Evolutionary conservation across 2,888 invertebrate species (phyloP).

Genomic region (Allolobophora icterica): DNA sequence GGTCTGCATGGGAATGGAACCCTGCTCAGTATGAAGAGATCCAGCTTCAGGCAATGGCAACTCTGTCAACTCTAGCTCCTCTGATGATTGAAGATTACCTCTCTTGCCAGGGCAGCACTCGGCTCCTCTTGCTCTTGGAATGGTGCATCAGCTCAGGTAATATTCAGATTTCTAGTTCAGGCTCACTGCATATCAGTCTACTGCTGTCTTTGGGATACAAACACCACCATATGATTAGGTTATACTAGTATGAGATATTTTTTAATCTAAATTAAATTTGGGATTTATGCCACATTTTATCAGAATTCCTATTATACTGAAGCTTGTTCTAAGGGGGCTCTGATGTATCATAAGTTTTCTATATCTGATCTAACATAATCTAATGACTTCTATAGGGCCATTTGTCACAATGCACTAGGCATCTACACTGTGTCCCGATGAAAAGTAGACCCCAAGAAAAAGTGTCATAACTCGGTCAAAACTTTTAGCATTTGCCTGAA

Average conservation of each 20-base stretch:
- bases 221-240: not conserved
- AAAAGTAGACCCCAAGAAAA: too few relatives aligned
- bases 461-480: too few relatives aligned
- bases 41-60: conserved; percentile 63
- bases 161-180: not conserved
- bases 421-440: too few relatives aligned
- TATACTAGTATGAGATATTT: not conserved
- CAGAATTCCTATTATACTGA: too few relatives aligned
- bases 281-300: too few relatives aligned
- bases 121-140: conserved; percentile 62
- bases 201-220: not conserved
- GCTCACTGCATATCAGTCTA: conserved; percentile 13
- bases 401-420: too few relatives aligned
- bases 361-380: too few relatives aligned
- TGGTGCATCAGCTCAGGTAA: conserved; percentile 64
- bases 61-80: conserved; percentile 61
- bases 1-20: conserved; percentile 56
- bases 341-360: too few relatives aligned
- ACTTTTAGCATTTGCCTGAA: too few relatives aligned
- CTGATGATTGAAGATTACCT: conserved; percentile 63
- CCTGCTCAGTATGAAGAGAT: conserved; percentile 65
- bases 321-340: too few relatives aligned
- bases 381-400: too few relatives aligned
- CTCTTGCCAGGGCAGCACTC: conserved; percentile 63
- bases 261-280: not conserved